Percentiles rank a stretch among this genome's conserved stretches.
phyloP scores from a whole-genome alignment of 2,888 invertebrate genomes.

The Drosophila pseudotalamancana region DNA sequence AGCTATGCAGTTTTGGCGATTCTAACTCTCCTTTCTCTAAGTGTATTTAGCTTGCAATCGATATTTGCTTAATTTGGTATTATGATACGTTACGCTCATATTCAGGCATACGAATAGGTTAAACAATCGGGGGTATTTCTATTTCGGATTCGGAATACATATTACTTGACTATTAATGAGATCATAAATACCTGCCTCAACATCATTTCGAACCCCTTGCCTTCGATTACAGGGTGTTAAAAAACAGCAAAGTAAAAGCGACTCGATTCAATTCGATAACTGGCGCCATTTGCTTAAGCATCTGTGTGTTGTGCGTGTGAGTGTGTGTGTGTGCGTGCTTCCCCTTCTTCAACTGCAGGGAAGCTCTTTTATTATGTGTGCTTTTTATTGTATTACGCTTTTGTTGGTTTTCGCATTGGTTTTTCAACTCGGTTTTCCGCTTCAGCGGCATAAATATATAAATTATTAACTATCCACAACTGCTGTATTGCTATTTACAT shows the following conservation, averaged over 20 bases:
- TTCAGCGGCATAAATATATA: conserved; percentile 76
- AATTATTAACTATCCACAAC: conserved; percentile 73
- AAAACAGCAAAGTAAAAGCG: conserved; percentile 2
- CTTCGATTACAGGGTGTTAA: background rate
- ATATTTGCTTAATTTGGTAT: no score
- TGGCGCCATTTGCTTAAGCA: conserved; percentile 52
- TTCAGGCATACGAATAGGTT: no score
- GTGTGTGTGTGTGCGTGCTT: conserved; percentile 13
- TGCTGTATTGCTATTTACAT: conserved; percentile 34
- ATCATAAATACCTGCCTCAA: no score
- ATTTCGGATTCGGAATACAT: no score
- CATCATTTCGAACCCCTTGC: background rate
- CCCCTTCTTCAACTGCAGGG: conserved; percentile 18
- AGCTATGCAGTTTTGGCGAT: no score
- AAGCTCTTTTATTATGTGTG: conserved; percentile 72
- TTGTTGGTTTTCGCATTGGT: conserved; percentile 72
- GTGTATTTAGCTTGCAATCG: no score
- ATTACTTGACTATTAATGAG: no score
- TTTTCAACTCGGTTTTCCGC: conserved; percentile 75
- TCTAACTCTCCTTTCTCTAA: no score
- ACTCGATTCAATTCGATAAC: conserved; percentile 41
- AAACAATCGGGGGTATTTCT: no score
- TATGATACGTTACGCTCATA: no score
- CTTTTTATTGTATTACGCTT: conserved; percentile 72
- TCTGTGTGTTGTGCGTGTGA: conserved; percentile 22